Evolutionary conservation across 2,113 vertebrate species (phyloP).

Genomic region (Patagioenas fasciata): DNA sequence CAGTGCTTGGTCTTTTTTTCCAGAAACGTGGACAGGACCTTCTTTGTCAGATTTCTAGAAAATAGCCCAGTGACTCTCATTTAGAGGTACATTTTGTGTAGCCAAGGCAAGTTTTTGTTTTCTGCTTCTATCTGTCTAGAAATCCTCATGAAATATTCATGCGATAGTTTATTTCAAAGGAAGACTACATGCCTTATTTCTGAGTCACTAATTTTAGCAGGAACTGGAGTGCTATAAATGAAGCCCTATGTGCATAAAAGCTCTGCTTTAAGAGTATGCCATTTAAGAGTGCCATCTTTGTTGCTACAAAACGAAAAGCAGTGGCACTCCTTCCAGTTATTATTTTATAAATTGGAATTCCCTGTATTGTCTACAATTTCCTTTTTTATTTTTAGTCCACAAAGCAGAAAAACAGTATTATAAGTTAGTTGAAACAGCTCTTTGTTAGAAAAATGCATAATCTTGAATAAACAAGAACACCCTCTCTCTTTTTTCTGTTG

Average conservation of each 20-base stretch:
- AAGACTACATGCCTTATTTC: not conserved
- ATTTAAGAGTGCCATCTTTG: not conserved
- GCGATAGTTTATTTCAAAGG: not conserved
- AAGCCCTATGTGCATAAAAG: not conserved
- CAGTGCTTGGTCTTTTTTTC: not conserved
- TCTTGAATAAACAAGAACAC: not conserved
- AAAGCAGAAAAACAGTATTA: not conserved
- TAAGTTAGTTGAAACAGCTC: not conserved
- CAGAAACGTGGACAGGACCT: not conserved
- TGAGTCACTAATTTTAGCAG: conserved; percentile 8
- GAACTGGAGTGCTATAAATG: not conserved
- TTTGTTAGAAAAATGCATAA: conserved; percentile 18
- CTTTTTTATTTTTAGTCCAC: not conserved
- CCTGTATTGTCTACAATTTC: not conserved
- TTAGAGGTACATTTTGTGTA: not conserved
- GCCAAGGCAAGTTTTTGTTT: conserved; percentile 1
- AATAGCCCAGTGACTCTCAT: not conserved
- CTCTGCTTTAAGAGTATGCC: not conserved
- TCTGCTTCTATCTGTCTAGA: not conserved
- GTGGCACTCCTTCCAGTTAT: not conserved
- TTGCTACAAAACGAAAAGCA: not conserved
- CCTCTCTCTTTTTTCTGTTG: not conserved
- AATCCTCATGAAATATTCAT: conserved; percentile 30
- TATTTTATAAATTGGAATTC: not conserved
- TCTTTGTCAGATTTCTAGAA: not conserved